Conservation (phyloP, 1,140 invertebrate genomes). For the Pseudomyrmex gracilis region DNA sequence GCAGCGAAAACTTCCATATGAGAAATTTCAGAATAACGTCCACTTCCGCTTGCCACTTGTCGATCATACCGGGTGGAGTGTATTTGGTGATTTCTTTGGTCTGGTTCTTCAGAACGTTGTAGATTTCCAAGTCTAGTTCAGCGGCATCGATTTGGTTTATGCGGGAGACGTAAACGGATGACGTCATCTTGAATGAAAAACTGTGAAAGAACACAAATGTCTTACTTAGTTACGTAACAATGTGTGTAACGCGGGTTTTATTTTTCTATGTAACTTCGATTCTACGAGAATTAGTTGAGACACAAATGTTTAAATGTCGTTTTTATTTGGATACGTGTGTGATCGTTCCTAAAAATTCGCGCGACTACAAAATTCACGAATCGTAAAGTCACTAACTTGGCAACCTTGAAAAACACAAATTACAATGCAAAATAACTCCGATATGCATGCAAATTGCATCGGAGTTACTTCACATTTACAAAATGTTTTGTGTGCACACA, state of each 20-base stretch:
- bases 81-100: conserved; percentile 76
- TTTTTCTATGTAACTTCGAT: too few relatives aligned
- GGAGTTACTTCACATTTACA: background rate
- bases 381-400: background rate
- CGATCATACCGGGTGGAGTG: conserved; percentile 73
- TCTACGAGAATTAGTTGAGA: too few relatives aligned
- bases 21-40: conserved; percentile 78
- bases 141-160: conserved; percentile 83
- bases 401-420: background rate
- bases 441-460: background rate
- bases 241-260: too few relatives aligned
- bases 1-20: conserved; percentile 82
- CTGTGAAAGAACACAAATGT: background rate
- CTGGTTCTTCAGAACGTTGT: conserved; percentile 78
- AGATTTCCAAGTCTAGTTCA: conserved; percentile 82
- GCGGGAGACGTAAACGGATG: conserved; percentile 79
- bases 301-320: too few relatives aligned
- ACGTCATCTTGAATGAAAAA: conserved; percentile 64
- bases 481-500: background rate
- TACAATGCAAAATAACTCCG: background rate
- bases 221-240: too few relatives aligned
- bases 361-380: background rate
- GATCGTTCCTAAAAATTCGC: too few relatives aligned
- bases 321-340: too few relatives aligned
- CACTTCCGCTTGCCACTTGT: conserved; percentile 81